Conservation (phyloP, 2,113 vertebrate genomes). For the Proteles cristata region DNA sequence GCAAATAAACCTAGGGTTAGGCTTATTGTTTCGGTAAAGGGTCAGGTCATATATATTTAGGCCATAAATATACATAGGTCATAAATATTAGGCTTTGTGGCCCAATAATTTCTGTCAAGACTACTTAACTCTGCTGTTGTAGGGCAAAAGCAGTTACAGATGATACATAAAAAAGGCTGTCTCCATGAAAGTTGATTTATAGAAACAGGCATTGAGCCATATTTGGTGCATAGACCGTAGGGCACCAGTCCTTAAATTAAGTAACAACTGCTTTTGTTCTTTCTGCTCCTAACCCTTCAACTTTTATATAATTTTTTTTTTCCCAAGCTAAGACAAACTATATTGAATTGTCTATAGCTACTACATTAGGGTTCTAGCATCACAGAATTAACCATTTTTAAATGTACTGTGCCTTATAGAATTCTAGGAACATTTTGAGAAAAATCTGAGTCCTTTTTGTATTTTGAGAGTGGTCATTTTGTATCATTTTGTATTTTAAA, state of each 20-base stretch:
- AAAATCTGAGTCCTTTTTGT: conserved; percentile 16
- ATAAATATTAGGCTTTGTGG: neutral
- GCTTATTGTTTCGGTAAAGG: neutral
- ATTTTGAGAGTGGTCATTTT: conserved; percentile 38
- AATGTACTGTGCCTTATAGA: neutral
- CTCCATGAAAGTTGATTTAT: neutral
- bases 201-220: neutral
- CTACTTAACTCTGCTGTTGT: neutral
- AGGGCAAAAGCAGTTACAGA: neutral
- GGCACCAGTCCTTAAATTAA: conserved; percentile 18
- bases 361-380: neutral
- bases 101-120: neutral
- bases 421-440: conserved; percentile 19
- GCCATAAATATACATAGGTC: neutral
- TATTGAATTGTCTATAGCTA: neutral
- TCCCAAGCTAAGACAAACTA: neutral
- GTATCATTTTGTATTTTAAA: no score
- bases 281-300: conserved; percentile 9
- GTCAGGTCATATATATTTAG: neutral
- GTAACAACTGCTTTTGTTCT: neutral
- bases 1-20: neutral
- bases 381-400: conserved; percentile 24
- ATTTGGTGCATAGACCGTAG: neutral
- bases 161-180: neutral
- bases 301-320: neutral